phyloP scores from a whole-genome alignment of 2,888 invertebrate genomes.

The Parnassius mnemosyne region DNA sequence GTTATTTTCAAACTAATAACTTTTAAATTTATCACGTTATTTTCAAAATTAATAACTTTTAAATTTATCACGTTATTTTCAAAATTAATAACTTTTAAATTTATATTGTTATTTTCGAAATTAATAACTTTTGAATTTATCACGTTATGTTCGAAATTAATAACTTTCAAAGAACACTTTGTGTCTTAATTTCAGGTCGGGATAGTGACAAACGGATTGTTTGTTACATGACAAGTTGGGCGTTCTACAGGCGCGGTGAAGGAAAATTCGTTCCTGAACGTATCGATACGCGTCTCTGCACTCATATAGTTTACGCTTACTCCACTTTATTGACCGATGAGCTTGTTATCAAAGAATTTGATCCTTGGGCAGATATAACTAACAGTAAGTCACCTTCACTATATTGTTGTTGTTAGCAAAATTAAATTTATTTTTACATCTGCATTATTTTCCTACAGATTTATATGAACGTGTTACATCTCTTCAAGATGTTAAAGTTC shows the following conservation, averaged over 20 bases:
- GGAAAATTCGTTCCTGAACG: conserved; percentile 94
- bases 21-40: no score
- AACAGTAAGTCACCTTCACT: conserved; percentile 82
- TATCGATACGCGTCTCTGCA: conserved; percentile 89
- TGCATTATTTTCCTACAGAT: conserved; percentile 71
- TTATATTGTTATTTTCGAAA: no score
- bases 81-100: no score
- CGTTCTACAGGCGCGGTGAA: conserved; percentile 89
- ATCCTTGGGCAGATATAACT: conserved; percentile 93
- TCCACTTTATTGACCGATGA: conserved; percentile 91
- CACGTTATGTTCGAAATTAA: no score
- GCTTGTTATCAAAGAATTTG: conserved; percentile 88
- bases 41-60: no score
- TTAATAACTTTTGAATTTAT: no score
- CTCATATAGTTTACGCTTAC: conserved; percentile 94
- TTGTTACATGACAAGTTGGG: conserved; percentile 95
- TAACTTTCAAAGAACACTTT: not conserved
- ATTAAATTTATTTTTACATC: not conserved
- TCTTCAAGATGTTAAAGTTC: conserved; percentile 82
- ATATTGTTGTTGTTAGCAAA: not conserved
- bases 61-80: no score
- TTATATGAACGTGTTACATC: conserved; percentile 89
- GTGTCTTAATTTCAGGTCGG: conserved; percentile 44
- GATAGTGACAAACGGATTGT: conserved; percentile 81
- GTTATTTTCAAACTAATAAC: no score